Evolutionary conservation across 1,140 invertebrate species (phyloP).

Genomic region (Tribolium castaneum): DNA sequence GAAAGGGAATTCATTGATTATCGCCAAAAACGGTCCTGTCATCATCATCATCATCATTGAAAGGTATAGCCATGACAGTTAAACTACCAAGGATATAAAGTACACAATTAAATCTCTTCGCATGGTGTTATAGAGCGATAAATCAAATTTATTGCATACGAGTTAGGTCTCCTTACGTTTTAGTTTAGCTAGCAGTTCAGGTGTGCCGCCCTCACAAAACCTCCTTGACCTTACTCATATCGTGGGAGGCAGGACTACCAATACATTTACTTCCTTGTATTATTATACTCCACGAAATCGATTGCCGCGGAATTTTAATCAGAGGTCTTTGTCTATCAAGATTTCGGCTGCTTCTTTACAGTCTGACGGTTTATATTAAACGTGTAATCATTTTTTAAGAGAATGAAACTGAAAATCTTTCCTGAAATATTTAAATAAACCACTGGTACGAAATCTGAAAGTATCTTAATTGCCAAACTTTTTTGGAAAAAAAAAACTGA

Average conservation of each 20-base stretch:
- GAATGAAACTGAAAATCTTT: no score
- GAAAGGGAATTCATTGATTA: slow-evolving; percentile 11
- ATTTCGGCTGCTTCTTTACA: not conserved
- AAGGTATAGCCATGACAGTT: not conserved
- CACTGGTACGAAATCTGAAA: no score
- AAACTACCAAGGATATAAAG: slow-evolving; percentile 12
- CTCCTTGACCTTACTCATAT: slow-evolving; percentile 36
- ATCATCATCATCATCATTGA: slow-evolving; percentile 20
- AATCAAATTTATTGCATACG: slow-evolving; percentile 27
- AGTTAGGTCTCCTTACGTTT: slow-evolving; percentile 31
- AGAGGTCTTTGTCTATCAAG: not conserved
- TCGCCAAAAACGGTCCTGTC: slow-evolving; percentile 1
- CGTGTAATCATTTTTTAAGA: no score
- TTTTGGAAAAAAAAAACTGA: no score
- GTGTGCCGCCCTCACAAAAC: slow-evolving; percentile 37
- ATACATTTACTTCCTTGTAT: slow-evolving; percentile 33
- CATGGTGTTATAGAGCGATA: slow-evolving; percentile 33
- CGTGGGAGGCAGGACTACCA: slow-evolving; percentile 32
- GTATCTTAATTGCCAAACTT: no score
- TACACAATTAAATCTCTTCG: slow-evolving; percentile 26
- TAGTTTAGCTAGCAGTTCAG: slow-evolving; percentile 14
- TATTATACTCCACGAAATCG: slow-evolving; percentile 8
- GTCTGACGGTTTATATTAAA: no score
- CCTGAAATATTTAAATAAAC: no score
- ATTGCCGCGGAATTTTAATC: not conserved